Conservation (phyloP, 2,797 vertebrate species). For the Babyrousa celebensis region DNA sequence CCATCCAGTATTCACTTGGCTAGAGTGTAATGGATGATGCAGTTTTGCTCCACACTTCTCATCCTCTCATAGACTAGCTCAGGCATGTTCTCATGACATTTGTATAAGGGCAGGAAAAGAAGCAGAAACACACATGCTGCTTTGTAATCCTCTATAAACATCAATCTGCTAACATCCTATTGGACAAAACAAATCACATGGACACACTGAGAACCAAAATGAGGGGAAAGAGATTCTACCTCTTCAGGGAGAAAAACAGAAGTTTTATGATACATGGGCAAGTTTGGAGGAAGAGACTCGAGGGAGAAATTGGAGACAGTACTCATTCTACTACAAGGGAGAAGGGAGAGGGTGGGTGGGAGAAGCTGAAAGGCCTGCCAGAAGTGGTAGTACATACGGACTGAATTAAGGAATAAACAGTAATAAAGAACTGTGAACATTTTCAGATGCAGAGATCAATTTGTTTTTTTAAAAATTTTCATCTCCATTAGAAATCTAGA, state of each 20-base stretch:
- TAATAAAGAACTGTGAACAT: constrained; percentile 59
- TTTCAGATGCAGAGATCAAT: constrained; percentile 65
- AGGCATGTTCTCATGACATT: neutral
- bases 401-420: constrained; percentile 59
- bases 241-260: neutral
- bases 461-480: constrained; percentile 44
- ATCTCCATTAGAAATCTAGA: constrained; percentile 57
- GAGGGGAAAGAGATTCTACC: neutral
- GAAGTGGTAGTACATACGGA: neutral
- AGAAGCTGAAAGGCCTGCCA: neutral
- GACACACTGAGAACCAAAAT: constrained; percentile 4
- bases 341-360: neutral
- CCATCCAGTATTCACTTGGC: neutral
- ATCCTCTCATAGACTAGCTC: neutral
- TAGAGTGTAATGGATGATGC: neutral
- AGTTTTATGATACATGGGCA: neutral
- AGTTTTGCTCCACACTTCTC: neutral
- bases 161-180: neutral
- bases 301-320: neutral
- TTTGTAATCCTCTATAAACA: neutral
- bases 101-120: neutral
- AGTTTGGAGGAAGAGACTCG: neutral
- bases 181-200: neutral
- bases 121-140: neutral
- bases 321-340: neutral